phyloP scores from a whole-genome alignment of 1,140 invertebrate genomes.

The Triops cancriformis region DNA sequence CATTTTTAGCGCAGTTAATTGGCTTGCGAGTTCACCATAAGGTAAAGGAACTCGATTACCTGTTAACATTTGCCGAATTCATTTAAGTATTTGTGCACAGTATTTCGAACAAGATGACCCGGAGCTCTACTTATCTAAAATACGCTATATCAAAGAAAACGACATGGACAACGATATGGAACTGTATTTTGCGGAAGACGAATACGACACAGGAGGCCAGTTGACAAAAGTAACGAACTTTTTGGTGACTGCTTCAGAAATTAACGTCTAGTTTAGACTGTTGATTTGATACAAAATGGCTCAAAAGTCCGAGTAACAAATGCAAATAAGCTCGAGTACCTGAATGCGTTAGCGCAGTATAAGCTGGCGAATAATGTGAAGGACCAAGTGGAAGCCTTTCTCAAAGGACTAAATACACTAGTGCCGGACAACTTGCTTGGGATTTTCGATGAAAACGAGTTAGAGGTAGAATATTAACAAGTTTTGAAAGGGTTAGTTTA shows the following conservation, averaged over 20 bases:
- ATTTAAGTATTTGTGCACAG: constrained; percentile 41
- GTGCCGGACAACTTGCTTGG: constrained; percentile 78
- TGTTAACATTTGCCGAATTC: constrained; percentile 19
- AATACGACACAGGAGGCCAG: constrained; percentile 70
- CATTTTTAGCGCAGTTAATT: constrained; percentile 89
- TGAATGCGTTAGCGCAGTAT: constrained; percentile 83
- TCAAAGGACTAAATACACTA: constrained; percentile 79
- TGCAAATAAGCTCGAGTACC: constrained; percentile 67
- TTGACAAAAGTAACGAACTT: constrained; percentile 51
- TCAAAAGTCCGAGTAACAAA: constrained; percentile 60
- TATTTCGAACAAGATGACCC: constrained; percentile 95
- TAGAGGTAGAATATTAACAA: constrained; percentile 59
- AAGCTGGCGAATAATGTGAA: constrained; percentile 68
- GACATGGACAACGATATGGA: constrained; percentile 72
- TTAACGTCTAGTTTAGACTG: constrained; percentile 38
- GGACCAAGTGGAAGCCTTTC: constrained; percentile 76
- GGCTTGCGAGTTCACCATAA: constrained; percentile 87
- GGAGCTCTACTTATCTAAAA: constrained; percentile 80
- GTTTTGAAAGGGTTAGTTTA: neutral
- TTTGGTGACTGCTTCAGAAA: constrained; percentile 19
- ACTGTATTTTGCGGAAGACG: constrained; percentile 77
- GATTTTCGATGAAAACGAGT: constrained; percentile 93
- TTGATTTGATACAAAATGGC: constrained; percentile 68
- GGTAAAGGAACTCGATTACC: constrained; percentile 39
- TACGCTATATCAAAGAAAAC: constrained; percentile 85